phyloP scores from a whole-genome alignment of 1,140 invertebrate genomes.

The Procambarus virginalis region DNA sequence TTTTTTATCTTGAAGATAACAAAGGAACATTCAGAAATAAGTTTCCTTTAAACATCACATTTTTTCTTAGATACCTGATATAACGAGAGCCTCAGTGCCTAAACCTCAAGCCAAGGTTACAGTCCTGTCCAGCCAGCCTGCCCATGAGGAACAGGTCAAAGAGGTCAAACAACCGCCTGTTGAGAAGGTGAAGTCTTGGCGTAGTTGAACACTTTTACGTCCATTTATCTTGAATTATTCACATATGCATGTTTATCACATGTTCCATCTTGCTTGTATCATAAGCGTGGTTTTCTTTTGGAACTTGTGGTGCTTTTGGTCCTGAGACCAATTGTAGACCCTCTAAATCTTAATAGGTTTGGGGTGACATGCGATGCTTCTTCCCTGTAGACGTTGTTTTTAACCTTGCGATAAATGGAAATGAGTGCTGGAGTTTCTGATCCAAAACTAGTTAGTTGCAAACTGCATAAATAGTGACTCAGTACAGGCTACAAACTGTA shows the following conservation, averaged over 20 bases:
- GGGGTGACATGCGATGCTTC: background rate
- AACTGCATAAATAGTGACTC: background rate
- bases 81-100: slow-evolving; percentile 49
- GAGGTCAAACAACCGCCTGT: slow-evolving; percentile 31
- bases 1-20: background rate
- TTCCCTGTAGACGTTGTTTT: background rate
- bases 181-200: slow-evolving; percentile 55
- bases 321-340: background rate
- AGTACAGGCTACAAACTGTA: background rate
- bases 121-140: slow-evolving; percentile 22
- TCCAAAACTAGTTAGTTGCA: background rate
- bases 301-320: background rate
- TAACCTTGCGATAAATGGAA: background rate
- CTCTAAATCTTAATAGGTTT: background rate
- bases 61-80: slow-evolving; percentile 61
- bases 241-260: slow-evolving; percentile 32
- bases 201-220: slow-evolving; percentile 34
- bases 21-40: background rate
- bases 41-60: slow-evolving; percentile 29
- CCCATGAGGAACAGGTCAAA: slow-evolving; percentile 26
- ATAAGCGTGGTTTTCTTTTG: background rate
- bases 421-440: background rate
- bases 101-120: slow-evolving; percentile 39
- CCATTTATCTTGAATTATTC: slow-evolving; percentile 1
- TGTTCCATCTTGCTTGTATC: background rate